Percentiles rank a stretch among this genome's conserved stretches.
These are phyloP conservation scores for Ganaspis sp. DNA, from an alignment of 1,140 invertebrate genomes.

Conservation along the genomic window DNA sequence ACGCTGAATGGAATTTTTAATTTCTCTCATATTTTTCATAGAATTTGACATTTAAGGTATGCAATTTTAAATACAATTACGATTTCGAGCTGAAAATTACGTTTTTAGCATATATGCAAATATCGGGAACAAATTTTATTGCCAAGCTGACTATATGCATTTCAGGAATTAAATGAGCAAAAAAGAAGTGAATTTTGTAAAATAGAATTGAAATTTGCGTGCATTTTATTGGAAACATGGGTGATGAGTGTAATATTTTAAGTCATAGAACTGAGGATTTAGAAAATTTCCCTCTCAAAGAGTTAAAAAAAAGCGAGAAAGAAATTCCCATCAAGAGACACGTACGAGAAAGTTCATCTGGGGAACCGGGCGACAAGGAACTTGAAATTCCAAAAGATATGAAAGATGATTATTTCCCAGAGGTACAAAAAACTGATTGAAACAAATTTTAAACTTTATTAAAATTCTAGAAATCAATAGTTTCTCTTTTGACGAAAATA, in stretches of 20 bases:
- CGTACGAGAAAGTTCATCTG: conserved; percentile 7
- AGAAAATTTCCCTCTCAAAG: background rate
- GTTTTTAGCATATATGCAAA: background rate
- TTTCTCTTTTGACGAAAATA: background rate
- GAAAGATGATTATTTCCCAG: background rate
- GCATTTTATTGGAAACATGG: conserved; percentile 1
- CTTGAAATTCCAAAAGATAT: background rate
- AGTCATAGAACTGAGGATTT: background rate
- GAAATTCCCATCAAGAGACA: background rate
- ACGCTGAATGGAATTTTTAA: conserved; percentile 15
- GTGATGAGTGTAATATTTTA: conserved; percentile 11
- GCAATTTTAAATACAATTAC: background rate
- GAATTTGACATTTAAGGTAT: conserved; percentile 13
- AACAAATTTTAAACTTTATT: background rate
- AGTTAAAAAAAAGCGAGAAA: conserved; percentile 14
- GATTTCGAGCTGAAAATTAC: background rate
- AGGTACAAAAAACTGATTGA: conserved; percentile 5
- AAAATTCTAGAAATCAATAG: background rate
- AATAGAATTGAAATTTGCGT: background rate
- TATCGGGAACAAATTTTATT: background rate
- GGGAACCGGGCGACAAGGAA: conserved; percentile 4
- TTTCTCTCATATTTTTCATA: background rate
- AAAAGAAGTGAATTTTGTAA: background rate
- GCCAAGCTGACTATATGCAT: background rate
- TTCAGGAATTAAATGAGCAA: background rate